phyloP scores from a whole-genome alignment of 35 echinoderm and acorn worm genomes.

The Amphiura filiformis region DNA sequence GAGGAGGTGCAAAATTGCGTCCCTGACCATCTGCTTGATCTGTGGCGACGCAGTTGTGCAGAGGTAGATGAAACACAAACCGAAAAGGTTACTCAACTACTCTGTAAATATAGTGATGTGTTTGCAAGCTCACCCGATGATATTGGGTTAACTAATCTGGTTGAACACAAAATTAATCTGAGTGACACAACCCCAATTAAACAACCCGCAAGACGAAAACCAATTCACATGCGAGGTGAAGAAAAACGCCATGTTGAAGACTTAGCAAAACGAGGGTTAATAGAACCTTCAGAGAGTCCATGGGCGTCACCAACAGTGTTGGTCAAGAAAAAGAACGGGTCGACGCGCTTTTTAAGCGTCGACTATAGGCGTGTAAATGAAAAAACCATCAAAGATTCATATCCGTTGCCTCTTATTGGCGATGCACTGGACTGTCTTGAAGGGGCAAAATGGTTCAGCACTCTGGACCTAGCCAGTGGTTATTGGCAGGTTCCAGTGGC shows the following conservation, averaged over 20 bases:
- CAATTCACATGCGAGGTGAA: constrained; percentile 36
- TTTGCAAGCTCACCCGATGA: constrained; percentile 42
- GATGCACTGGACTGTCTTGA: background rate
- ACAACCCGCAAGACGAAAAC: constrained; percentile 37
- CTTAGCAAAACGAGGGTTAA: constrained; percentile 38
- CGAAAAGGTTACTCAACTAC: background rate
- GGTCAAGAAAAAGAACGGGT: constrained; percentile 21
- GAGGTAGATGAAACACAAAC: background rate
- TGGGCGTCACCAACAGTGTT: constrained; percentile 61
- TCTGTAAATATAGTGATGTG: constrained; percentile 20
- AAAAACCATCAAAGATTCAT: background rate
- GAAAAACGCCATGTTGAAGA: constrained; percentile 35
- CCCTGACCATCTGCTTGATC: constrained; percentile 19
- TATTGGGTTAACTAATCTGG: constrained; percentile 48
- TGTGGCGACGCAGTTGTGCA: background rate
- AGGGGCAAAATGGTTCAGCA: background rate
- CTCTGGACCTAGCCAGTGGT: background rate
- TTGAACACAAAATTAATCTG: constrained; percentile 53
- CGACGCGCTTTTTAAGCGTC: background rate
- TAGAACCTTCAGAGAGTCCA: constrained; percentile 55
- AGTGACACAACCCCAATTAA: constrained; percentile 28
- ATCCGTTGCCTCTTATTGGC: background rate
- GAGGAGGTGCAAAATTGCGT: no score
- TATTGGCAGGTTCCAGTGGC: background rate
- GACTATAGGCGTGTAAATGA: constrained; percentile 10